Percentiles rank a stretch among this genome's conserved stretches.
These are phyloP conservation scores for Pristionchus mayeri DNA, from an alignment of 2,888 invertebrate species.

Conservation along the genomic window DNA sequence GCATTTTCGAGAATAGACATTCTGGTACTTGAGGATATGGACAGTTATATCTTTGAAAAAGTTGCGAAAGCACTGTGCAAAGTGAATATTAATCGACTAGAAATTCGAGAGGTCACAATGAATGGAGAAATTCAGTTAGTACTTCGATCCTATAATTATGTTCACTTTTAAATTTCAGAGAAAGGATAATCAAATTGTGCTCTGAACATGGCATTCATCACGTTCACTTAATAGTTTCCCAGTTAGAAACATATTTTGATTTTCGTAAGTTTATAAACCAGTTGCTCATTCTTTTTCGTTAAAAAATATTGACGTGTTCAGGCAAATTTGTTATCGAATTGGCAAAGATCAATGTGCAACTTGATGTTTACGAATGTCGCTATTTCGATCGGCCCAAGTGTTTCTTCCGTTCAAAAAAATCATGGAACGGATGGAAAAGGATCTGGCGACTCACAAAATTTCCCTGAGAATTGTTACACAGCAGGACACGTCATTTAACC, in stretches of 20 bases:
- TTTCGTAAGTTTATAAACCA: neutral
- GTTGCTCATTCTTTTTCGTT: no score
- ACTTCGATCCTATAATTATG: no score
- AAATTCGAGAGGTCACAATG: neutral
- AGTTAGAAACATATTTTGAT: neutral
- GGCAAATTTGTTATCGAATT: no score
- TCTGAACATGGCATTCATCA: neutral
- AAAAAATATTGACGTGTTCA: no score
- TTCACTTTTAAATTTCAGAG: no score
- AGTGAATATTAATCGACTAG: neutral
- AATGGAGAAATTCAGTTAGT: neutral
- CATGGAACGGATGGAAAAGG: neutral
- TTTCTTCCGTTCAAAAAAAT: neutral
- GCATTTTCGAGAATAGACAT: neutral
- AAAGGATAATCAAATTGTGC: neutral
- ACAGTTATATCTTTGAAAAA: neutral
- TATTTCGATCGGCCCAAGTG: neutral
- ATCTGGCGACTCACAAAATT: neutral
- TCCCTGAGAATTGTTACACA: neutral
- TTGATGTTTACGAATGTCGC: neutral
- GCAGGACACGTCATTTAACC: neutral
- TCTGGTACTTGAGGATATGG: neutral
- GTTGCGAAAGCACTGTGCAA: neutral
- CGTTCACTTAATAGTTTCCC: neutral
- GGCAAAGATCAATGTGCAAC: neutral